These are phyloP conservation scores for Harpalus rubripes DNA, from an alignment of 2,888 invertebrate species.

Conservation along the genomic window DNA sequence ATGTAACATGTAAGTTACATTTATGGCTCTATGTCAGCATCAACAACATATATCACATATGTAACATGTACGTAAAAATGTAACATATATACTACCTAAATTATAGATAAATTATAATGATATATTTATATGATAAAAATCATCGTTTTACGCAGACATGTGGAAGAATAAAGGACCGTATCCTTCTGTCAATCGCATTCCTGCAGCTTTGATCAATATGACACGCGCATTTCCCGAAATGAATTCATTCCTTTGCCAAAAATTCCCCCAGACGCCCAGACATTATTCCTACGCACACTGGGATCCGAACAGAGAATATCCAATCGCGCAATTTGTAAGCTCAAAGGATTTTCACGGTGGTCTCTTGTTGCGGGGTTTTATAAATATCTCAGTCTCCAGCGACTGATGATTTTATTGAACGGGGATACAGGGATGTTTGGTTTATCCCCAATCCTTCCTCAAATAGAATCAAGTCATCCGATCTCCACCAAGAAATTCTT, in stretches of 20 bases:
- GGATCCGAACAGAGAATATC: neutral
- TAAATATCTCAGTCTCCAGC: conserved; percentile 31
- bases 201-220: conserved; percentile 40
- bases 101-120: too few species aligned
- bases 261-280: neutral
- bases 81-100: too few species aligned
- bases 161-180: neutral
- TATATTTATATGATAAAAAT: too few species aligned
- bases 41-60: too few species aligned
- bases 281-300: conserved; percentile 38
- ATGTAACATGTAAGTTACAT: too few species aligned
- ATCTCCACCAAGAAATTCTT: too few species aligned
- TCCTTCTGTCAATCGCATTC: conserved; percentile 22
- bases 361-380: conserved; percentile 9
- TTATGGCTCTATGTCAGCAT: too few species aligned
- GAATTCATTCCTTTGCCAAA: conserved; percentile 19
- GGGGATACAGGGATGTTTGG: neutral
- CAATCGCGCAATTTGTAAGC: conserved; percentile 41
- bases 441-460: conserved; percentile 2
- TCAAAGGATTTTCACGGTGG: conserved; percentile 50
- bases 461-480: neutral
- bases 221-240: conserved; percentile 16
- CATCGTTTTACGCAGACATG: too few species aligned
- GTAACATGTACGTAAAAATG: too few species aligned
- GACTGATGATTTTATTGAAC: conserved; percentile 16